Percentiles rank a stretch among this genome's conserved stretches.
phyloP scores from a whole-genome alignment of 1,140 invertebrate species.

The Ylistrum balloti region DNA sequence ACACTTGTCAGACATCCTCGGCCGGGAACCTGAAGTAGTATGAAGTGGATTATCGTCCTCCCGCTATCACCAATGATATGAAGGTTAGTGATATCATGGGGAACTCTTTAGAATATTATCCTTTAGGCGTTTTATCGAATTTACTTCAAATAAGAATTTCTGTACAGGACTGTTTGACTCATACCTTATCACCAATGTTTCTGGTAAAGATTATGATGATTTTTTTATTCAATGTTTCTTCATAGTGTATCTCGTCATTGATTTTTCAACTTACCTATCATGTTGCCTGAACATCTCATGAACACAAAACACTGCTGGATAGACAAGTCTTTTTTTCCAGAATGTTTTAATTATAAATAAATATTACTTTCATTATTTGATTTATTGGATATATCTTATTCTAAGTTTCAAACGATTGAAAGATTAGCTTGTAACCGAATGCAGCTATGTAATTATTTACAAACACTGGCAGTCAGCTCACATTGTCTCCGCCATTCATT shows the following conservation, averaged over 20 bases:
- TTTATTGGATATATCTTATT: too few relatives aligned
- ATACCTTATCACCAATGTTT: background rate
- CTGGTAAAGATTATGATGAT: background rate
- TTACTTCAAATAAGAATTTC: background rate
- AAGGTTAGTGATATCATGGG: background rate
- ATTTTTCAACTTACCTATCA: too few relatives aligned
- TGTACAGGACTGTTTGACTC: background rate
- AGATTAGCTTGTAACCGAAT: too few relatives aligned
- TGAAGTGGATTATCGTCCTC: background rate
- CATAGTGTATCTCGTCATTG: background rate
- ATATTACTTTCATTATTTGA: too few relatives aligned
- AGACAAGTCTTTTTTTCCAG: too few relatives aligned
- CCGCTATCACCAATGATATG: background rate
- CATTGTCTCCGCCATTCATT: too few relatives aligned
- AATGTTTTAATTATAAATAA: too few relatives aligned
- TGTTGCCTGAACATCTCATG: too few relatives aligned
- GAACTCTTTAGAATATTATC: background rate
- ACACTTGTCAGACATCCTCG: background rate
- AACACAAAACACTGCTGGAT: too few relatives aligned
- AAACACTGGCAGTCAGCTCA: too few relatives aligned
- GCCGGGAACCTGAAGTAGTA: background rate
- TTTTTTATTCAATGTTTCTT: background rate
- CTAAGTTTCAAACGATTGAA: too few relatives aligned
- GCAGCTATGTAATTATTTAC: too few relatives aligned
- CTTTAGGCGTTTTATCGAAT: background rate